Evolutionary conservation across 2,113 vertebrate species (phyloP), one percentile per base, ranked within the genome.

Genomic region (Leiothrix lutea): DNA sequence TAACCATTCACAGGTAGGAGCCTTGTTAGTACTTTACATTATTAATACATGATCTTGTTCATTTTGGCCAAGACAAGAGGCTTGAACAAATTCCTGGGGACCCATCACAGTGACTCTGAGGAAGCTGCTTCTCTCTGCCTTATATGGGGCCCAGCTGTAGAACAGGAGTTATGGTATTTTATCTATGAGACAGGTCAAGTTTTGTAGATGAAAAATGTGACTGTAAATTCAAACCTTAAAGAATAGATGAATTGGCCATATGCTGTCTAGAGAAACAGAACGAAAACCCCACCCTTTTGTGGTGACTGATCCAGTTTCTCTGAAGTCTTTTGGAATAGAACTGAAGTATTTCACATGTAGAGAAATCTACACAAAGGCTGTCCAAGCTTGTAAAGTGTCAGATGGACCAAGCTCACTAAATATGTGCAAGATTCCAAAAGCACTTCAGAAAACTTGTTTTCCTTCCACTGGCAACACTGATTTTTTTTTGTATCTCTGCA

Each of bases 331-430:
- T 95, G 92, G 87, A 94, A 56, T 60, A 74, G 80, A 72, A 82
- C n/a, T 35, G 44, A 87, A 92, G 56, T 74, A 87, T 94, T 95
- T 97, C 80, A 85, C 26, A 64, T 79, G 26, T 75, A 88, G 36
- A 82, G 75, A 87, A 70, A 87, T 91, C 83, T 65, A 54, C 62
- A 57, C 77, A 66, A 92, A 93, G 62, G n/a, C 60, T 86, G 8
- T 97, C 86, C 80, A 92, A 93, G 54, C 74, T 89, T 87, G 51
- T 89, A 35, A 92, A 88, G 74, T 47, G n/a, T 97, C 57, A 80
- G 56, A 91, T 81, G 70, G 80, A 71, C 62, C 42, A 69, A 85
- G 53, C 25, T 80, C 54, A 56, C 77, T 50, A 82, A 96, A 85
- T 90, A 85, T 12, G 61, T 91, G 95, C 66, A 78, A 64, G 77